Percentiles rank a stretch among this genome's conserved stretches.
phyloP scores from a whole-genome alignment of 1,140 invertebrate species.

The Drosophila lacteicornis region DNA sequence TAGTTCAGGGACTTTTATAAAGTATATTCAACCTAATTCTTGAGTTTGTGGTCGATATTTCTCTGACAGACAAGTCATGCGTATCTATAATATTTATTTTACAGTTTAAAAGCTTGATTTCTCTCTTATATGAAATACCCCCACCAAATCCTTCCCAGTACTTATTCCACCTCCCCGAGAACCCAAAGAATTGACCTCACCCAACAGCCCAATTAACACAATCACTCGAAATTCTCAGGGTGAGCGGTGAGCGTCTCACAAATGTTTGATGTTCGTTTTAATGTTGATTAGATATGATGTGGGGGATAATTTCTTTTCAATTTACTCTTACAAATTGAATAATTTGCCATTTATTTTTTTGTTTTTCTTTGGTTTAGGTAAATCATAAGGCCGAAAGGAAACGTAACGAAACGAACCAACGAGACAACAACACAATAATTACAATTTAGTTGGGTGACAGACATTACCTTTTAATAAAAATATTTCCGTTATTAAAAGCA shows the following conservation, averaged over 20 bases:
- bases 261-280: constrained; percentile 29
- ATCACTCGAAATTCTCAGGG: constrained; percentile 2
- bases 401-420: constrained; percentile 27
- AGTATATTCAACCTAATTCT: constrained; percentile 6
- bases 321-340: constrained; percentile 14
- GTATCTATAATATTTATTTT: not conserved
- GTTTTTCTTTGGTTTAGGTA: constrained; percentile 5
- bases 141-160: not conserved
- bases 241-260: not conserved
- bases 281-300: constrained; percentile 26
- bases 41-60: not conserved
- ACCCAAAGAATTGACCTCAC: constrained; percentile 11
- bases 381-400: constrained; percentile 26
- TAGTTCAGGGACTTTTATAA: not conserved
- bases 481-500: constrained; percentile 85
- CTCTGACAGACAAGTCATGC: not conserved
- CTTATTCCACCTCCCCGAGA: not conserved
- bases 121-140: not conserved
- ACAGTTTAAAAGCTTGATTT: too few species aligned
- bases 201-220: constrained; percentile 10
- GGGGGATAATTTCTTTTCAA: constrained; percentile 4
- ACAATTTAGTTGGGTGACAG: constrained; percentile 42
- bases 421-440: constrained; percentile 46
- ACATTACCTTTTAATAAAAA: constrained; percentile 84
- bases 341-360: constrained; percentile 43